Percentiles rank a stretch among this genome's conserved stretches.
phyloP scores from a whole-genome alignment of 1,140 invertebrate species.

The Hirudo medicinalis region DNA sequence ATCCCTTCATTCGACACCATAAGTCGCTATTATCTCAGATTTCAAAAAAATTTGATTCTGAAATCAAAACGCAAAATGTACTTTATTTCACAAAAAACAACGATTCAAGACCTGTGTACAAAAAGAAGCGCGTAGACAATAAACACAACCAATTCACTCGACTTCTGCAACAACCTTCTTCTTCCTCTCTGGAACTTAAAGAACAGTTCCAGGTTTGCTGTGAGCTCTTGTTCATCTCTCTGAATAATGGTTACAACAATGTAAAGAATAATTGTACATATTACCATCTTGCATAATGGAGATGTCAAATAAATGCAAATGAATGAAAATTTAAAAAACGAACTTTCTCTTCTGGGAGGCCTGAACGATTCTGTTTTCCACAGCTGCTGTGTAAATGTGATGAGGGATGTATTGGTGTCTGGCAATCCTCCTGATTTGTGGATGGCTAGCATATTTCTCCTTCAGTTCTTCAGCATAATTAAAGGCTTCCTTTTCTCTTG shows the following conservation, averaged over 20 bases:
- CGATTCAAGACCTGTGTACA: too few species aligned
- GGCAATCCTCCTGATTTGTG: slow-evolving; percentile 77
- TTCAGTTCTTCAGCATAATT: slow-evolving; percentile 76
- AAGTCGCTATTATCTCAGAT: too few species aligned
- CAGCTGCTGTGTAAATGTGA: slow-evolving; percentile 67
- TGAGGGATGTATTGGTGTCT: slow-evolving; percentile 90
- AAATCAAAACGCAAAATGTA: too few species aligned
- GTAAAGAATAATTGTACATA: neutral
- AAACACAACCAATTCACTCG: slow-evolving; percentile 39
- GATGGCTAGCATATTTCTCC: slow-evolving; percentile 80
- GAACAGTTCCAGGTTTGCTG: slow-evolving; percentile 68
- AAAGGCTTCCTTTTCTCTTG: slow-evolving; percentile 70
- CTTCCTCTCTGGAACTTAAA: slow-evolving; percentile 58
- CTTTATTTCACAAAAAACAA: too few species aligned
- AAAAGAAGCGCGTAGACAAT: too few species aligned
- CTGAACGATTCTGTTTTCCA: slow-evolving; percentile 52
- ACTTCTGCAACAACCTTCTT: slow-evolving; percentile 63
- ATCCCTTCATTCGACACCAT: too few species aligned
- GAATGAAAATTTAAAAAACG: slow-evolving; percentile 11
- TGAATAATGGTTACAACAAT: slow-evolving; percentile 34
- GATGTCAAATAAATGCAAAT: neutral
- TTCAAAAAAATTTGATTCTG: too few species aligned
- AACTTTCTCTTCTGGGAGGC: slow-evolving; percentile 54
- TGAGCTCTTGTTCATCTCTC: slow-evolving; percentile 68
- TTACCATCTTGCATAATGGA: too few species aligned